These are phyloP conservation scores for Macrosiphum euphorbiae DNA, from an alignment of 2,888 invertebrate species.

Conservation along the genomic window DNA sequence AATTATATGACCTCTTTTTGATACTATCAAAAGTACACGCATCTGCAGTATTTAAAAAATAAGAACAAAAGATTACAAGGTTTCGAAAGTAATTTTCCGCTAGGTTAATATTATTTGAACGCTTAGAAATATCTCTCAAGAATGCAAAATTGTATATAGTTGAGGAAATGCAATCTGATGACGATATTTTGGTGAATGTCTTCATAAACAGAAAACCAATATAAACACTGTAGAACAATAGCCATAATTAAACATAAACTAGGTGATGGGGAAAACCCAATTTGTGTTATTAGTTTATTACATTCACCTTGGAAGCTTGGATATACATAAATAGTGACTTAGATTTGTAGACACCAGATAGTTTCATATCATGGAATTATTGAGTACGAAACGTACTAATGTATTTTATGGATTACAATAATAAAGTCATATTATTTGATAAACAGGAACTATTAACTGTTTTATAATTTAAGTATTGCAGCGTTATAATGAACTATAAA, in stretches of 20 bases:
- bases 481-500: background rate
- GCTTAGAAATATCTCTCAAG: background rate
- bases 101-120: background rate
- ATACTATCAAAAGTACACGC: background rate
- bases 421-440: background rate
- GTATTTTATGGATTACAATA: background rate
- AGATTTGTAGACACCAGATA: background rate
- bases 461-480: background rate
- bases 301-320: background rate
- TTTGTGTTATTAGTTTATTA: background rate
- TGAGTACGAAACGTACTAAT: background rate
- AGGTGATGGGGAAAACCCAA: background rate
- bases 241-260: background rate
- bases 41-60: background rate
- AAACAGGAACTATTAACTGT: background rate
- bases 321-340: background rate
- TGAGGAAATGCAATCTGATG: background rate
- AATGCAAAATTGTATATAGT: background rate
- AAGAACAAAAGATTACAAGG: slow-evolving; percentile 2
- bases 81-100: background rate
- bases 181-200: background rate
- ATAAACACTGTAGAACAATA: background rate
- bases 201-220: background rate
- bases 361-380: background rate
- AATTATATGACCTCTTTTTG: slow-evolving; percentile 4